Conservation (phyloP, 2,797 vertebrate species). For the Columba guinea region DNA sequence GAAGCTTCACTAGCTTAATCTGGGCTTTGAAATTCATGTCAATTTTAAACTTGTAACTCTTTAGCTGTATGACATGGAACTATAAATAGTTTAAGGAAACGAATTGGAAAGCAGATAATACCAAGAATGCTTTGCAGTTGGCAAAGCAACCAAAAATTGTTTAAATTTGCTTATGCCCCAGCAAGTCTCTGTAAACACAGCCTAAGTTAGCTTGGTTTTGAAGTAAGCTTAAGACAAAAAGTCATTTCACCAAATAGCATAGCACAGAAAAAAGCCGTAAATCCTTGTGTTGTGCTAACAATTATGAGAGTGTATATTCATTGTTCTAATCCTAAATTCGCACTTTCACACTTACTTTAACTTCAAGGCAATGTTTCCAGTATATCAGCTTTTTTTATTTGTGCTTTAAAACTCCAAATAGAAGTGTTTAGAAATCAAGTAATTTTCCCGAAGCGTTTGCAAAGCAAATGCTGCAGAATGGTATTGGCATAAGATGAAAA, state of each 20-base stretch:
- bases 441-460: neutral
- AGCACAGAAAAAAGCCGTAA: neutral
- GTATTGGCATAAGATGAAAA: neutral
- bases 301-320: neutral
- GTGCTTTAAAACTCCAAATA: neutral
- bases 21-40: neutral
- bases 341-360: neutral
- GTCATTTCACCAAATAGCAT: neutral
- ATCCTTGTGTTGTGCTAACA: neutral
- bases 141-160: neutral
- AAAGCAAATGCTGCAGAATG: neutral
- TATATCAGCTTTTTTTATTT: neutral
- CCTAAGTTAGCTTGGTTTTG: neutral
- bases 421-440: neutral
- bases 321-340: neutral
- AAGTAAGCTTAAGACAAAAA: neutral
- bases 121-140: neutral
- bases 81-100: neutral
- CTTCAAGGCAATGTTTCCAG: neutral
- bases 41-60: neutral
- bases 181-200: conserved; percentile 6
- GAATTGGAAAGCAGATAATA: neutral
- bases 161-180: neutral
- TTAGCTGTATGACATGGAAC: too few species aligned
- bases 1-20: neutral